These are phyloP conservation scores for Silurus meridionalis DNA, from an alignment of 2,113 vertebrate genomes.

Conservation along the genomic window DNA sequence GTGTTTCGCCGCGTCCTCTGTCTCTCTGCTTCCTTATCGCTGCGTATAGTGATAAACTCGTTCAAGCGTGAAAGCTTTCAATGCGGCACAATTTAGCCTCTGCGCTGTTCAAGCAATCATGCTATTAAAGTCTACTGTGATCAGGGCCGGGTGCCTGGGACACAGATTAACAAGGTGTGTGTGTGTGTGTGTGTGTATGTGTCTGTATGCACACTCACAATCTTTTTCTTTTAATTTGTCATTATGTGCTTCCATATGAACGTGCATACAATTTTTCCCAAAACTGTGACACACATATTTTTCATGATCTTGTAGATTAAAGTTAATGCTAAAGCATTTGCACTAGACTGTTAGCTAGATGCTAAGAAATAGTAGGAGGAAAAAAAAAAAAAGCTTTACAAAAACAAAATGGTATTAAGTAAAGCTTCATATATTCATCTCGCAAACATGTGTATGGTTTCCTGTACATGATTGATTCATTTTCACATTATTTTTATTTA, in stretches of 20 bases:
- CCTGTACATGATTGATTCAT: background rate
- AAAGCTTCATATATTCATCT: background rate
- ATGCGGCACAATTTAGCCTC: constrained; percentile 33
- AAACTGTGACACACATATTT: background rate
- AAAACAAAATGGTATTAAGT: background rate
- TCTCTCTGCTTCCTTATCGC: constrained; percentile 43
- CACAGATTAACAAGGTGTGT: constrained; percentile 39
- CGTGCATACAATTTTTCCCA: background rate
- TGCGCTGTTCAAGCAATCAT: constrained; percentile 38
- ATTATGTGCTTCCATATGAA: background rate
- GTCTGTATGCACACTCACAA: background rate
- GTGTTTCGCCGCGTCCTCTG: constrained; percentile 38
- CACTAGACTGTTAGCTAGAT: background rate
- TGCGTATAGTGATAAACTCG: constrained; percentile 40
- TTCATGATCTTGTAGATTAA: background rate
- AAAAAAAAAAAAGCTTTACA: background rate
- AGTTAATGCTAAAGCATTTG: background rate
- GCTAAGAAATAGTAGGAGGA: background rate
- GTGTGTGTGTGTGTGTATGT: constrained; percentile 7
- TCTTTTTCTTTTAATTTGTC: background rate
- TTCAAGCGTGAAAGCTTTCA: constrained; percentile 42
- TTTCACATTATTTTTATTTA: background rate
- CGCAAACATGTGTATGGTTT: background rate
- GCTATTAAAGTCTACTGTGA: constrained; percentile 42
- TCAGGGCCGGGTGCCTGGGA: constrained; percentile 33